Evolutionary conservation across 2,797 vertebrate genomes (phyloP), one percentile per base, ranked within the genome.

Genomic region (Macrochelys suwanniensis): DNA sequence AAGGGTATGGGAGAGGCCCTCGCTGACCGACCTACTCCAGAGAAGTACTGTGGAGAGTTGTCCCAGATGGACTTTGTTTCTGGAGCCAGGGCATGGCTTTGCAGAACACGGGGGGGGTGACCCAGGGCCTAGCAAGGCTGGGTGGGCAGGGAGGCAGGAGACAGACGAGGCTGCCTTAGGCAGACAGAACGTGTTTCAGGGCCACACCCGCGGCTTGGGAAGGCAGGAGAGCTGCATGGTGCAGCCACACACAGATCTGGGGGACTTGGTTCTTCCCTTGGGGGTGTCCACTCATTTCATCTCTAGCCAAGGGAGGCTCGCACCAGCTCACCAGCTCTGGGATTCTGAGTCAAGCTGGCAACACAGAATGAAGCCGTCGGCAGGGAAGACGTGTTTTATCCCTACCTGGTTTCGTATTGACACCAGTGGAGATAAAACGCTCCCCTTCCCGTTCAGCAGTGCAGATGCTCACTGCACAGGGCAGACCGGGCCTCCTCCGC

Each of bases 401-500:
- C 21, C 21, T 15, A 7, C 31, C 31, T 17, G 7, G 59, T 61
- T 31, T 33, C 6, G 13, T 61, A 15, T 7, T 33, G 15, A 33
- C 31, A 17, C 21, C 19, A 6, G 68, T 11, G 37, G 21, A 5
- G 10, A 71, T 71, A 42, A 74, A 74, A 21, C 19, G 10, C 10
- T 37, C 3, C 65, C 68, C 8, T 11, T 17, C 59, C 59, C 59
- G 17, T 61, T 61, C 59, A 61, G 31, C 59, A 15, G 12, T 33
- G 28, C 59, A 13, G 56, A 57, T 2, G 25, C 56, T 26, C 56
- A 28, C 25, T 26, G 56, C 28, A 33, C 28, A 11, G 28, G 59
- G 59, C 59, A 61, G 96, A 94, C 77, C 82, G 91, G 89, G 90
- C 80, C 87, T 37, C 84, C 37, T 7, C 78, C 94, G 83, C 83